A percentile compares a stretch with the other conserved stretches of the same genome.
Conservation (phyloP, 2,888 invertebrate genomes). For the Pseudococcus longispinus region DNA sequence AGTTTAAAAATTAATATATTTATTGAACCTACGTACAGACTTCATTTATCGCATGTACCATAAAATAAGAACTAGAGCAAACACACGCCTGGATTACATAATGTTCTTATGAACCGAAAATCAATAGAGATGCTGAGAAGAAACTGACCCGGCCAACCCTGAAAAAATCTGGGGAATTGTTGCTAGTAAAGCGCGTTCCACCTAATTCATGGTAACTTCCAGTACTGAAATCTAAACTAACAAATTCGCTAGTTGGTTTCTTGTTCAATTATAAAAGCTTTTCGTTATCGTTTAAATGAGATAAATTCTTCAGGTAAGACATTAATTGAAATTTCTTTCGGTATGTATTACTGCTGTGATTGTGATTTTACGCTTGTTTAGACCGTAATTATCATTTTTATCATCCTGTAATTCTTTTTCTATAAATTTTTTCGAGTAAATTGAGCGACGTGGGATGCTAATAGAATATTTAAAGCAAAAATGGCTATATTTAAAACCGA, state of each 20-base stretch:
- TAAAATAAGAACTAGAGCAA: constrained; percentile 45
- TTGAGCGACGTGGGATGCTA: too few species aligned
- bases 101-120: constrained; percentile 51
- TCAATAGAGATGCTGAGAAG: constrained; percentile 56
- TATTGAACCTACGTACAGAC: not conserved
- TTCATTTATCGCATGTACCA: constrained; percentile 1
- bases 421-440: not conserved
- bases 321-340: not conserved
- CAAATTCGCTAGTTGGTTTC: constrained; percentile 39
- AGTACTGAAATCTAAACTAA: constrained; percentile 47
- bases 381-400: not conserved
- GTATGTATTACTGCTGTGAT: not conserved
- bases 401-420: not conserved
- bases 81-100: constrained; percentile 52
- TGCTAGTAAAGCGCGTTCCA: constrained; percentile 53
- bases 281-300: constrained; percentile 9
- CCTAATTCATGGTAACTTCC: constrained; percentile 49
- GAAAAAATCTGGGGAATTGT: constrained; percentile 57
- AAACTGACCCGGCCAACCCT: constrained; percentile 57
- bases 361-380: not conserved
- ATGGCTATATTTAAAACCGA: too few species aligned
- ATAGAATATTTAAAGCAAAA: too few species aligned
- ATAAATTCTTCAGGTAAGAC: constrained; percentile 2
- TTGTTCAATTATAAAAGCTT: constrained; percentile 4
- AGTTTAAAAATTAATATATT: constrained; percentile 1